phyloP scores from a whole-genome alignment of 2,797 vertebrate genomes.

The Halcyon smyrnensis region DNA sequence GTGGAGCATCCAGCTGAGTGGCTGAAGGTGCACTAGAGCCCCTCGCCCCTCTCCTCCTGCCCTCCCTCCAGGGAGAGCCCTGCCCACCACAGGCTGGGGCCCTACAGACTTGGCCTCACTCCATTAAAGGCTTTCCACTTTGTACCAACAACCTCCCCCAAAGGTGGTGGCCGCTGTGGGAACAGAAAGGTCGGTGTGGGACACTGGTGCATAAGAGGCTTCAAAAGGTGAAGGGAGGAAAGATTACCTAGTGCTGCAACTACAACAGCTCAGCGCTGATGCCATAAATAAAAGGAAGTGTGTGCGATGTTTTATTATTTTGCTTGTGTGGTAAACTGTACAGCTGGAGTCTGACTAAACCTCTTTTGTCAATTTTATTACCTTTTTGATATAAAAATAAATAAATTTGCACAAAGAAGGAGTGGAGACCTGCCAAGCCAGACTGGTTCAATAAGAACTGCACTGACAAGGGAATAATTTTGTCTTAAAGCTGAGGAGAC shows the following conservation, averaged over 20 bases:
- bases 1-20: neutral
- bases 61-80: neutral
- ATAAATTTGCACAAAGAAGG: slow-evolving; percentile 18
- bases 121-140: neutral
- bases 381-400: slow-evolving; percentile 20
- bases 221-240: neutral
- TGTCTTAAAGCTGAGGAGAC: neutral
- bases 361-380: neutral
- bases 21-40: neutral
- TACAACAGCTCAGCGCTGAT: neutral
- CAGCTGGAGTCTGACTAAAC: neutral
- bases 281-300: neutral
- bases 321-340: neutral
- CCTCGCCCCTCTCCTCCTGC: neutral
- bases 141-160: neutral
- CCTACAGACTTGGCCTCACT: accelerated
- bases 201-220: neutral
- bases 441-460: slow-evolving; percentile 33
- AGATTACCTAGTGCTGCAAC: neutral
- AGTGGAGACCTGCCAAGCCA: slow-evolving; percentile 33
- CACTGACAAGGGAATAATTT: slow-evolving; percentile 28
- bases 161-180: neutral
- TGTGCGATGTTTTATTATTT: neutral
- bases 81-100: accelerated
- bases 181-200: neutral